Percentiles rank a stretch among this genome's conserved stretches.
phyloP scores from a whole-genome alignment of 2,888 invertebrate species.

The Therioaphis trifolii region DNA sequence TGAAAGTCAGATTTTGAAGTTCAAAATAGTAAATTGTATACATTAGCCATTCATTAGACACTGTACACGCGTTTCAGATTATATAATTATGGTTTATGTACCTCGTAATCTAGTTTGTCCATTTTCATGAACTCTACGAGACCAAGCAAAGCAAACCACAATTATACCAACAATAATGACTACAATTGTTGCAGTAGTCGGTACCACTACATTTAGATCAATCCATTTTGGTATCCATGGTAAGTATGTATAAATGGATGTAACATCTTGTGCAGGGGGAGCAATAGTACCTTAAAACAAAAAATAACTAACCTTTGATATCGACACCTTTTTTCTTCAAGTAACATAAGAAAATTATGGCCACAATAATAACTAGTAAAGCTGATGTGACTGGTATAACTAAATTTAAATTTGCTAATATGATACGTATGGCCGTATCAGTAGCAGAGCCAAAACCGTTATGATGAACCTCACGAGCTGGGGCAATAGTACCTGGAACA shows the following conservation, averaged over 20 bases:
- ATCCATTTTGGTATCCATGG: slow-evolving; percentile 89
- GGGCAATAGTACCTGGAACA: slow-evolving; percentile 94
- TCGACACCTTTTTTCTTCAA: slow-evolving; percentile 85
- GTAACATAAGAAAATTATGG: slow-evolving; percentile 92
- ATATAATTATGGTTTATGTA: slow-evolving; percentile 66
- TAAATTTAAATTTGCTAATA: slow-evolving; percentile 90
- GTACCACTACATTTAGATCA: slow-evolving; percentile 90
- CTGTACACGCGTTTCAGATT: background rate
- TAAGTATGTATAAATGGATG: slow-evolving; percentile 71
- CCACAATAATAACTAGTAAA: slow-evolving; percentile 90
- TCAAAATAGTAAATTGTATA: background rate
- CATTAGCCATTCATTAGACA: too few species aligned
- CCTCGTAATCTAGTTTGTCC: slow-evolving; percentile 82
- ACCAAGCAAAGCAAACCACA: slow-evolving; percentile 89
- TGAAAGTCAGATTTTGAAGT: background rate
- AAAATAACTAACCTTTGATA: slow-evolving; percentile 80
- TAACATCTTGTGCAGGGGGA: slow-evolving; percentile 74
- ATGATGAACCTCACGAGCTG: slow-evolving; percentile 83
- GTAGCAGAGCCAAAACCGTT: slow-evolving; percentile 69
- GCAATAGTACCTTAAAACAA: slow-evolving; percentile 80
- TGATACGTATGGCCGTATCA: slow-evolving; percentile 87
- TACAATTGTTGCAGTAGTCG: slow-evolving; percentile 88
- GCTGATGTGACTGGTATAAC: slow-evolving; percentile 94
- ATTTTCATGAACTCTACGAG: slow-evolving; percentile 78
- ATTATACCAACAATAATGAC: slow-evolving; percentile 90